Conservation (phyloP, 2,113 vertebrate species). For the Notechis scutatus region DNA sequence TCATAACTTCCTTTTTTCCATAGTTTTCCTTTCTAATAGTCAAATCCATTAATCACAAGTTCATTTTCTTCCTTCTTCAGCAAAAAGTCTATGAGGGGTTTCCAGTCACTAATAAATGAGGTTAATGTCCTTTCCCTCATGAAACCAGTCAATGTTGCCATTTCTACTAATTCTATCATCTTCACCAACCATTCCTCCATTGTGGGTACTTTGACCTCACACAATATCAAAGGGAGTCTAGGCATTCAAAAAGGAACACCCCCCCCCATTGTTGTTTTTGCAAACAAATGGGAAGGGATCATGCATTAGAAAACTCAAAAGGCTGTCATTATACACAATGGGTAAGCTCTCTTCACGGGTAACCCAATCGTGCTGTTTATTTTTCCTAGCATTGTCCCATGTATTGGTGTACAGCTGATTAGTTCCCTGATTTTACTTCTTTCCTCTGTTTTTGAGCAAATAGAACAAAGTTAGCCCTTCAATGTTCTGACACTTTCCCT, state of each 20-base stretch:
- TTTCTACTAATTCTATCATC: too few relatives aligned
- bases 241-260: too few relatives aligned
- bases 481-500: not conserved
- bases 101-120: not conserved
- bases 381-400: not conserved
- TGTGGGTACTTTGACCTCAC: too few relatives aligned
- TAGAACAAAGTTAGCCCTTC: not conserved
- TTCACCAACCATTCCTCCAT: too few relatives aligned
- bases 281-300: not conserved
- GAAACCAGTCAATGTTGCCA: too few relatives aligned
- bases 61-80: not conserved
- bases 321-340: not conserved
- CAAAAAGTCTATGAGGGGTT: not conserved
- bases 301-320: not conserved
- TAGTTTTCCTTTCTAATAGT: too few relatives aligned
- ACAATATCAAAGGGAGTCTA: too few relatives aligned
- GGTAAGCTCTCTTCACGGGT: not conserved
- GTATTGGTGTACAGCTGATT: not conserved
- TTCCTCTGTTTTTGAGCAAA: not conserved
- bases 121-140: too few relatives aligned
- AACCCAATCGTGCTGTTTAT: not conserved
- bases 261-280: not conserved
- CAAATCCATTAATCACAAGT: not conserved
- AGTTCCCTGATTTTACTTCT: not conserved
- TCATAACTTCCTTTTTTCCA: too few relatives aligned